A percentile compares a stretch with the other conserved stretches of the same genome.
Conservation (phyloP, 2,797 vertebrate species). For the Sebastes hubbsi region DNA sequence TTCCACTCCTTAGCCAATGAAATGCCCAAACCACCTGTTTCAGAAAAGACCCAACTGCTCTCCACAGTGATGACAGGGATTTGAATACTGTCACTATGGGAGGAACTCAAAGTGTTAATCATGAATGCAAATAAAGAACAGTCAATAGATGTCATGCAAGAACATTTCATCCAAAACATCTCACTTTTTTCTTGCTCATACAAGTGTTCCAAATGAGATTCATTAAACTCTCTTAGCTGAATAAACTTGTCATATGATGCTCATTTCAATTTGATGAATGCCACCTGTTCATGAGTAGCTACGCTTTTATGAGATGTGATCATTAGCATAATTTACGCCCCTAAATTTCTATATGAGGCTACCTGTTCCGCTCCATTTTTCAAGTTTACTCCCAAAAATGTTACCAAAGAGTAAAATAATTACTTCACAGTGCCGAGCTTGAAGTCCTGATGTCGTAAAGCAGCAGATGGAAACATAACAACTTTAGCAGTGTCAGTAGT, state of each 20-base stretch:
- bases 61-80: not conserved
- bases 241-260: not conserved
- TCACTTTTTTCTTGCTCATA: not conserved
- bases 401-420: not conserved
- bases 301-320: not conserved
- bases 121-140: not conserved
- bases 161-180: not conserved
- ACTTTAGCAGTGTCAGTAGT: not conserved
- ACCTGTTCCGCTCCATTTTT: not conserved
- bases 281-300: slow-evolving; percentile 5
- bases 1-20: slow-evolving; percentile 7
- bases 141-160: not conserved
- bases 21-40: slow-evolving; percentile 36
- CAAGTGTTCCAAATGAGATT: not conserved
- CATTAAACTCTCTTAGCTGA: not conserved
- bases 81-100: not conserved
- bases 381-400: not conserved
- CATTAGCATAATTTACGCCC: not conserved
- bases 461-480: not conserved
- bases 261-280: slow-evolving; percentile 7
- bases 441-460: not conserved
- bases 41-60: slow-evolving; percentile 3
- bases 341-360: not conserved
- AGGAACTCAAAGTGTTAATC: not conserved
- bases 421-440: not conserved